These are phyloP conservation scores for Morbakka virulenta DNA, from an alignment of 30 jellyfish, hydroid and myxozoan genomes.

Conservation along the genomic window DNA sequence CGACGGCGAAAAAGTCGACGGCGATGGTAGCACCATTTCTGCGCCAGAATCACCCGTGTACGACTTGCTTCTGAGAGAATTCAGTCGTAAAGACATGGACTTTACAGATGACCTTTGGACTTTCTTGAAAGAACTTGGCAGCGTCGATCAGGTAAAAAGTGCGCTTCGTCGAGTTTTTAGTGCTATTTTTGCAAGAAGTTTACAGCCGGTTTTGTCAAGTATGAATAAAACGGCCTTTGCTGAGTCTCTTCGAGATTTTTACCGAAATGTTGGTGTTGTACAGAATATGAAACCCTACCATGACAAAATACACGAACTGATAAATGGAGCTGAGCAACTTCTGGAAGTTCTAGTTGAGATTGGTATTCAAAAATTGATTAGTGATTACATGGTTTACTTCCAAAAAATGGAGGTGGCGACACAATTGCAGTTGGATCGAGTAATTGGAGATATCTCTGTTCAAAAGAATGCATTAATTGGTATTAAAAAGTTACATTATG, in stretches of 20 bases:
- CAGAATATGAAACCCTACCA: constrained; percentile 14
- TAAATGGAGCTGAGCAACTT: constrained; percentile 1
- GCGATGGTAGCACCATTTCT: background rate
- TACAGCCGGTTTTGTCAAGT: constrained; percentile 52
- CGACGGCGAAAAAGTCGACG: background rate
- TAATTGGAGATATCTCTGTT: background rate
- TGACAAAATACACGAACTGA: constrained; percentile 5
- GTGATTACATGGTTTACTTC: constrained; percentile 40
- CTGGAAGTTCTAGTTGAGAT: constrained; percentile 42
- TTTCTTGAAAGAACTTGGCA: constrained; percentile 10
- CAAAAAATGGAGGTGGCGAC: constrained; percentile 55
- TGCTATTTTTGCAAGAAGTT: constrained; percentile 42
- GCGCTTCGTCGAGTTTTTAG: constrained; percentile 26
- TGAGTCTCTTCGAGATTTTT: constrained; percentile 39
- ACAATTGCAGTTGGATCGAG: constrained; percentile 52
- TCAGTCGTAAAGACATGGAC: constrained; percentile 41
- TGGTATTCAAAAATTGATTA: constrained; percentile 39
- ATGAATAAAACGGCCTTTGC: constrained; percentile 43
- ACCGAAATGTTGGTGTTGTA: constrained; percentile 13
- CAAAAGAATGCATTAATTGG: constrained; percentile 16
- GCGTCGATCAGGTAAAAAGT: constrained; percentile 14
- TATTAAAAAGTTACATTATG: constrained; percentile 46
- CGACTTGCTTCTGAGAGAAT: constrained; percentile 22
- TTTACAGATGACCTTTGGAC: constrained; percentile 59
- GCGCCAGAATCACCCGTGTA: constrained; percentile 18